phyloP scores from a whole-genome alignment of 2,797 vertebrate genomes.

The Mico argentatus region DNA sequence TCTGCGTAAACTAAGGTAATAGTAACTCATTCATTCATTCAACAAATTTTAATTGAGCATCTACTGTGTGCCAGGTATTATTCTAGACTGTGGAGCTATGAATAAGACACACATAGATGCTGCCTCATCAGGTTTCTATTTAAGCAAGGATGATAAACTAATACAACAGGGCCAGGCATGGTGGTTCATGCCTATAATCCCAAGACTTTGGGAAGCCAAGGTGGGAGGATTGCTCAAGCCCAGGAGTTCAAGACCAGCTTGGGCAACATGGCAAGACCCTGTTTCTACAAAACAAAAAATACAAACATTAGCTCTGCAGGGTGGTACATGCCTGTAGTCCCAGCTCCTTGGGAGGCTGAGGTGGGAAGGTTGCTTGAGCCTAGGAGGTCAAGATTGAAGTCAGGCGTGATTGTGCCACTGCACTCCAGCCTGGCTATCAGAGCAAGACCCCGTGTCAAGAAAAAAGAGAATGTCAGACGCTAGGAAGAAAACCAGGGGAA shows the following conservation, averaged over 20 bases:
- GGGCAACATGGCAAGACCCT: background rate
- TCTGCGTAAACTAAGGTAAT: background rate
- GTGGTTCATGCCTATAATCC: background rate
- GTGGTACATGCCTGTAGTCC: background rate
- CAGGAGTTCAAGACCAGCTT: background rate
- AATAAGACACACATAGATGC: background rate
- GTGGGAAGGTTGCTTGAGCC: background rate
- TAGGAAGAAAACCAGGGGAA: background rate
- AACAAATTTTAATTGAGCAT: background rate
- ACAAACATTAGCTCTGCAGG: background rate
- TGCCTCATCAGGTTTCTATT: background rate
- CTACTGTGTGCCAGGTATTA: background rate
- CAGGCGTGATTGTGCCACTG: background rate
- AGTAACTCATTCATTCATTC: background rate
- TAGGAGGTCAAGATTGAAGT: background rate
- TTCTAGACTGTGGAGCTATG: background rate
- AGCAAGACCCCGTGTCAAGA: background rate
- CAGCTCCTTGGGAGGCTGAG: background rate
- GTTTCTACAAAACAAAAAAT: background rate
- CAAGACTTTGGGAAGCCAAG: background rate
- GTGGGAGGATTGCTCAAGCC: background rate
- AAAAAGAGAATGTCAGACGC: background rate
- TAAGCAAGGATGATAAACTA: background rate
- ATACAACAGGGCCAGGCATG: background rate
- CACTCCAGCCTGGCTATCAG: background rate